Evolutionary conservation across 2,113 vertebrate species (phyloP), one percentile per base, ranked within the genome.

Genomic region (Paralichthys olivaceus): DNA sequence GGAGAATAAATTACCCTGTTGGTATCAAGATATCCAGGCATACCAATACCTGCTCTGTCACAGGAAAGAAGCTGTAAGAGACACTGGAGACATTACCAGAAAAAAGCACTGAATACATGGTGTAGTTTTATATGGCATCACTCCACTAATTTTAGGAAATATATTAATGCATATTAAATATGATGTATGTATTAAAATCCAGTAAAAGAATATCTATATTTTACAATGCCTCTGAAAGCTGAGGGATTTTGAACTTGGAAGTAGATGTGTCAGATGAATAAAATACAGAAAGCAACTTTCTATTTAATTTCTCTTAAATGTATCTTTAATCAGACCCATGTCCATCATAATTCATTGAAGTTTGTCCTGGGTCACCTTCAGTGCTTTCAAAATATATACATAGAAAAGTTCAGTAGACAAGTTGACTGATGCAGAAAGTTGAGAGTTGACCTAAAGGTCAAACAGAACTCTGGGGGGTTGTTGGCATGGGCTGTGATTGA

Each of bases 1-100:
- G 43, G 34, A 59, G 2, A 74, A 34, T 29, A 40, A 15, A 43
- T 51, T 28, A 37, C 47, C 20, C 11, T n/a, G 7, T 40, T 72
- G 53, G 34, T 75, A 23, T 72, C 45, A 77, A 20, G 15, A 25
- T 40, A 34, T 72, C 26, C 26, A 25, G 49, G 1, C 68, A 54
- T 23, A 20, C 54, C 49, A 57, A 40, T 64, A 9, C 25, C 22
- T 47, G 17, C 23, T 43, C 37, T 26, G 11, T 54, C 12, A 56
- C 19, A 26, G 45, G 26, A 8, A 51, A 8, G n/a, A 11, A 58
- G 37, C 37, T 40, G 11, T 40, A 7, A 62, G 5, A 32, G 4
- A 5, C 4, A 20, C 26, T 54, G 22, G 13, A 61, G 25, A 43
- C 32, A 34, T 34, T 5, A 4, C 28, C n/a, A 34, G 40, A 57